phyloP scores from a whole-genome alignment of 2,797 vertebrate genomes.

The Arremon aurantiirostris region DNA sequence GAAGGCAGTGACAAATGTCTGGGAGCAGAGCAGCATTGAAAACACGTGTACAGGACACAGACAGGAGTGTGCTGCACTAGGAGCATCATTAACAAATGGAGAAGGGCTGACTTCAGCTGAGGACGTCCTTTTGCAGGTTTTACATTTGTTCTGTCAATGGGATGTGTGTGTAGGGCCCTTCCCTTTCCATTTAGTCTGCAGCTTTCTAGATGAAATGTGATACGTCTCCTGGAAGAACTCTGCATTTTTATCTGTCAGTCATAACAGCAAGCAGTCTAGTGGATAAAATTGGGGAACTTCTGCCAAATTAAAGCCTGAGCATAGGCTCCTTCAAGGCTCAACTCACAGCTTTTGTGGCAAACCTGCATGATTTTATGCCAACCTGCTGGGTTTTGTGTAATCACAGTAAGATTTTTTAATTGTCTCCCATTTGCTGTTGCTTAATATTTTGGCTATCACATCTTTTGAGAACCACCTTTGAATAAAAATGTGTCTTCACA shows the following conservation, averaged over 20 bases:
- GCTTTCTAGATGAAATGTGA: background rate
- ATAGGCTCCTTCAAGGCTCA: background rate
- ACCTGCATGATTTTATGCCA: background rate
- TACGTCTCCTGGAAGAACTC: background rate
- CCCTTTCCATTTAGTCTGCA: background rate
- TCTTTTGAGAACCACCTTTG: background rate
- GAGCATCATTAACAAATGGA: background rate
- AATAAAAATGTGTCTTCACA: background rate
- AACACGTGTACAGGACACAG: background rate
- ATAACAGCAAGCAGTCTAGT: background rate
- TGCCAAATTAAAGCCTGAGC: background rate
- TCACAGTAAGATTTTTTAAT: background rate
- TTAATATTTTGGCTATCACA: background rate
- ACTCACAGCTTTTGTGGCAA: background rate
- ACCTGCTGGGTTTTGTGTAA: background rate
- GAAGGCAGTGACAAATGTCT: constrained; percentile 49
- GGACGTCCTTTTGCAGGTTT: background rate
- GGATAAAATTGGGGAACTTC: background rate
- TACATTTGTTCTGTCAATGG: background rate
- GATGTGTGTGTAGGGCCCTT: background rate
- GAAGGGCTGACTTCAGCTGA: background rate
- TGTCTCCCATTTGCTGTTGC: background rate
- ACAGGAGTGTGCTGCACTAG: background rate
- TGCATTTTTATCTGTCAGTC: background rate
- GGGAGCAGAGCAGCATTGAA: constrained; percentile 11